phyloP scores from a whole-genome alignment of 2,888 invertebrate genomes.

The Hemaris fuciformis region DNA sequence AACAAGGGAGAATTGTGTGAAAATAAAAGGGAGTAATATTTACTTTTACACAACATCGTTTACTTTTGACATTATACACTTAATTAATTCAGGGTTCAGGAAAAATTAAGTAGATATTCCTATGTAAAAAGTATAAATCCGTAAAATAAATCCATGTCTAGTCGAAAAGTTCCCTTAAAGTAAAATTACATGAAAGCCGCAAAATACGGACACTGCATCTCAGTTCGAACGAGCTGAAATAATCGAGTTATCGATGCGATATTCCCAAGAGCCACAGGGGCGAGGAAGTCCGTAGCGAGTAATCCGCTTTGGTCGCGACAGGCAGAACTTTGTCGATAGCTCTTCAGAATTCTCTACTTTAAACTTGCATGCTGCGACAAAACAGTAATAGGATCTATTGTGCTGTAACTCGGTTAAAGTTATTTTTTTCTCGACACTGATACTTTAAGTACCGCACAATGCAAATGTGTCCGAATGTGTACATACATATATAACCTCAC shows the following conservation, averaged over 20 bases:
- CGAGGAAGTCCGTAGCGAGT: constrained; percentile 41
- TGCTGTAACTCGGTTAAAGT: constrained; percentile 42
- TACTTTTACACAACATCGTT: not conserved
- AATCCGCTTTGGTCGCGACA: constrained; percentile 62
- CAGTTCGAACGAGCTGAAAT: constrained; percentile 35
- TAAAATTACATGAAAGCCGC: not conserved
- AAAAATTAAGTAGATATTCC: not conserved
- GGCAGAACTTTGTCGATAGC: constrained; percentile 62
- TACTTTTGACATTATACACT: too few species aligned
- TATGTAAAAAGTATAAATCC: too few species aligned
- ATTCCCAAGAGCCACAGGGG: constrained; percentile 39
- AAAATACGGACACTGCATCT: not conserved
- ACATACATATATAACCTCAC: too few species aligned
- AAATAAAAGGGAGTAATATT: not conserved
- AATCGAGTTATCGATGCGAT: constrained; percentile 59
- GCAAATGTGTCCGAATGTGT: not conserved
- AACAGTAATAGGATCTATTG: constrained; percentile 60
- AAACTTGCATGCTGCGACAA: constrained; percentile 60
- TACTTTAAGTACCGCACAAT: not conserved
- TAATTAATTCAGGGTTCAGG: too few species aligned
- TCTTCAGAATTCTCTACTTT: constrained; percentile 56
- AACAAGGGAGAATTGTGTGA: constrained; percentile 7
- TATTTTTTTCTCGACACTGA: not conserved
- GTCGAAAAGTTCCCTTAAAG: not conserved
- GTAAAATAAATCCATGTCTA: not conserved